Conservation (phyloP, 2,797 vertebrate species). For the Xenops minutus region DNA sequence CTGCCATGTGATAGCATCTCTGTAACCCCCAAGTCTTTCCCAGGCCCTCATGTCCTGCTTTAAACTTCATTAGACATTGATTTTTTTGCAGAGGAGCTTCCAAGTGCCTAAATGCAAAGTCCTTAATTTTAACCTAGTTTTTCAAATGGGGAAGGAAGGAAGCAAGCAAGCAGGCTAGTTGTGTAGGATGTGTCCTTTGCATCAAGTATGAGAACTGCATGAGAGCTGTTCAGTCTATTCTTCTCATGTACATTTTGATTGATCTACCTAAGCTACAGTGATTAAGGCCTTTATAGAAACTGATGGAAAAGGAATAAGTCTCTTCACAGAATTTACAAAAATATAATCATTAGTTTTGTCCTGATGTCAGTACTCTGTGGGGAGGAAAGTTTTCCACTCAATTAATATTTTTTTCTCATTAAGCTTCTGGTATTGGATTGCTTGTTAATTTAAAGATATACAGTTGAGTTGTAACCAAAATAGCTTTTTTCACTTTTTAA, state of each 20-base stretch:
- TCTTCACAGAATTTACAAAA: neutral
- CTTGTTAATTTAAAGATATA: neutral
- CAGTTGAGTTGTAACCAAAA: neutral
- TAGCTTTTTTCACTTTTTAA: neutral
- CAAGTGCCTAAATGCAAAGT: neutral
- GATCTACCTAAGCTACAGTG: neutral
- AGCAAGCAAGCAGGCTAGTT: neutral
- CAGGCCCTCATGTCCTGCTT: neutral
- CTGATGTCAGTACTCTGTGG: neutral
- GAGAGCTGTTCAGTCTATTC: neutral
- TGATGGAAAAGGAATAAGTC: neutral
- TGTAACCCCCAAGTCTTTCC: neutral
- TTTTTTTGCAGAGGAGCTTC: neutral
- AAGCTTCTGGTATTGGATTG: neutral
- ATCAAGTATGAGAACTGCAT: neutral
- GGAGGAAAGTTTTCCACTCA: neutral
- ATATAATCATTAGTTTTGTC: neutral
- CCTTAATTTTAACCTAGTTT: neutral
- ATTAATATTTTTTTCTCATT: neutral
- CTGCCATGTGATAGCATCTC: accelerated
- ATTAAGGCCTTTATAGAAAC: neutral
- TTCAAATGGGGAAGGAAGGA: neutral
- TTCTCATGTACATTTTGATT: neutral
- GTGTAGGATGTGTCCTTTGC: neutral
- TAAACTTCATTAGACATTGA: neutral